Evolutionary conservation across 2,888 invertebrate species (phyloP).

Genomic region (Hydropsyche betteni): DNA sequence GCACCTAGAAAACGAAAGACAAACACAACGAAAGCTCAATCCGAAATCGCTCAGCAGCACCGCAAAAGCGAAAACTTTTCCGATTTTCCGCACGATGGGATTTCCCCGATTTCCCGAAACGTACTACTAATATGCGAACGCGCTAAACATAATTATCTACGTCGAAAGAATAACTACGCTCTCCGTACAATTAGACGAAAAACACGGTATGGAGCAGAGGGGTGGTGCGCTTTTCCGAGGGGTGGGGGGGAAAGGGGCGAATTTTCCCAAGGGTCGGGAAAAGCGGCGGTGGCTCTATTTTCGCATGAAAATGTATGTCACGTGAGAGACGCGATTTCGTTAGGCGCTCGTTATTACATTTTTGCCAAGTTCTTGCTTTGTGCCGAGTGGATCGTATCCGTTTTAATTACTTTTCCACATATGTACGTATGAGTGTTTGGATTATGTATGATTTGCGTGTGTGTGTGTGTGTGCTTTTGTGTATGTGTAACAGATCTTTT

Average conservation of each 20-base stretch:
- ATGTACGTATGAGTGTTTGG: no score
- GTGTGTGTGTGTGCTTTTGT: no score
- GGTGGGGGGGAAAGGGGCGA: neutral
- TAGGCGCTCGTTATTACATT: slow-evolving; percentile 31
- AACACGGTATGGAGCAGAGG: neutral
- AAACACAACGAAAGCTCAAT: no score
- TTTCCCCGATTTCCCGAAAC: no score
- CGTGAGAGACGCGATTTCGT: slow-evolving; percentile 24
- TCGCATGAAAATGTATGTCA: slow-evolving; percentile 32
- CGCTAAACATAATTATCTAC: slow-evolving; percentile 6
- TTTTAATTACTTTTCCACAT: slow-evolving; percentile 30
- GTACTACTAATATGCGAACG: no score
- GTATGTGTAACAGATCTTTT: no score
- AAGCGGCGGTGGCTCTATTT: slow-evolving; percentile 7
- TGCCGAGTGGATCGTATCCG: slow-evolving; percentile 28
- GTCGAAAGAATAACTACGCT: slow-evolving; percentile 14
- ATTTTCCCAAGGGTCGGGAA: neutral
- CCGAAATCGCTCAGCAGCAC: no score
- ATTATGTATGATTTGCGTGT: no score
- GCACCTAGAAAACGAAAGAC: no score
- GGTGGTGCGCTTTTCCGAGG: neutral
- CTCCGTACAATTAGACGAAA: slow-evolving; percentile 3
- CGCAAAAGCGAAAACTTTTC: no score
- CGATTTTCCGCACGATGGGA: no score
- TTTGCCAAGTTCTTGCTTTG: slow-evolving; percentile 32